Percentiles rank a stretch among this genome's conserved stretches.
phyloP scores from a whole-genome alignment of 2,113 vertebrate genomes.

The Cryptomyrus ogoouensis region DNA sequence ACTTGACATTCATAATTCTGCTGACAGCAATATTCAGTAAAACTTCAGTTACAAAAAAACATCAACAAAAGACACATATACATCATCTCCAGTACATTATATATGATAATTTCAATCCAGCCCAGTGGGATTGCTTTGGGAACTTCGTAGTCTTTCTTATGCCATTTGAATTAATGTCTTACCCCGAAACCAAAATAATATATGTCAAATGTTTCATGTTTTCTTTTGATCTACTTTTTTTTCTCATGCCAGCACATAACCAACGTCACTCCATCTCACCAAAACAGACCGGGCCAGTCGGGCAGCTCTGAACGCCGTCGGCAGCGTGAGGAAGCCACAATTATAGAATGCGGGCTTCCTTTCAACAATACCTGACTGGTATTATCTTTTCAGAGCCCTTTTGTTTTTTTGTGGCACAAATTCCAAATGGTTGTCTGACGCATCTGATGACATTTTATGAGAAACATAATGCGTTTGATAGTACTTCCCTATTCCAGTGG shows the following conservation, averaged over 20 bases:
- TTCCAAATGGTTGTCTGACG: neutral
- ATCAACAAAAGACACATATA: neutral
- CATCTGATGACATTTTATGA: conserved; percentile 2
- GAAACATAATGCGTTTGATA: neutral
- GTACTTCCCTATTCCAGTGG: conserved; percentile 8
- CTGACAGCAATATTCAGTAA: neutral
- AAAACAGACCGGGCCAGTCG: neutral
- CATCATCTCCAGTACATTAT: neutral
- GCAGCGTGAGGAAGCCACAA: neutral
- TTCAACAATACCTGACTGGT: neutral
- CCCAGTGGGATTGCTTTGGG: neutral
- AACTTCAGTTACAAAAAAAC: neutral
- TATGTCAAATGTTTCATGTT: neutral
- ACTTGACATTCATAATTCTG: neutral
- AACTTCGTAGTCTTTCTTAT: neutral
- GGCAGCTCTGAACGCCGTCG: neutral
- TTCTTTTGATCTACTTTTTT: neutral
- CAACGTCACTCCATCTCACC: neutral
- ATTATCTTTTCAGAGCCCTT: neutral
- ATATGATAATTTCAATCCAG: neutral
- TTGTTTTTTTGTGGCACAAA: neutral
- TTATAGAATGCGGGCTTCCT: neutral
- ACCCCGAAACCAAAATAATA: neutral
- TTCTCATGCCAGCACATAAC: neutral
- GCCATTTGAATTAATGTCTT: neutral